Percentiles rank a stretch among this genome's conserved stretches.
Evolutionary conservation across 2,888 invertebrate species (phyloP).

Genomic region (Nomada ferruginata): DNA sequence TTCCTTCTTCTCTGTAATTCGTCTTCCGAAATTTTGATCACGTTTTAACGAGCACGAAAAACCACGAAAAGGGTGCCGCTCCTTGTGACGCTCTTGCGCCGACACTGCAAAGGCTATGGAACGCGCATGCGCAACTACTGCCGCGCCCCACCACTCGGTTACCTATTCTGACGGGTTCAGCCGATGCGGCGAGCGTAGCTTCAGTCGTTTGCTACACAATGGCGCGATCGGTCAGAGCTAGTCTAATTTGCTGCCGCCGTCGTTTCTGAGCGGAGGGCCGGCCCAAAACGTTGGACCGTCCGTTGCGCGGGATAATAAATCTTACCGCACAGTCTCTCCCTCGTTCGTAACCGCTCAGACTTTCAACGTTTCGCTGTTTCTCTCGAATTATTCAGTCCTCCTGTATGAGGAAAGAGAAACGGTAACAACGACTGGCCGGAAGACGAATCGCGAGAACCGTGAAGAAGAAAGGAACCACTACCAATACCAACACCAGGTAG

Average conservation of each 20-base stretch:
- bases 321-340: conserved; percentile 64
- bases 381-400: conserved; percentile 22
- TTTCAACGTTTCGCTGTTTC: conserved; percentile 26
- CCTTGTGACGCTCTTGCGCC: conserved; percentile 22
- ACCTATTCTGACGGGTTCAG: conserved; percentile 31
- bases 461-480: conserved; percentile 35
- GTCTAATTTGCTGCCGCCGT: conserved; percentile 76
- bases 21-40: conserved; percentile 28
- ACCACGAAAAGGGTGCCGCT: conserved; percentile 11
- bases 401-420: conserved; percentile 34
- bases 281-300: conserved; percentile 82
- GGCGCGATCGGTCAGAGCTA: conserved; percentile 77
- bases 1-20: neutral
- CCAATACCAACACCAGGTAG: conserved; percentile 40
- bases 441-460: conserved; percentile 38
- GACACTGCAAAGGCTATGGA: conserved; percentile 36
- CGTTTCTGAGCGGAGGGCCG: conserved; percentile 83
- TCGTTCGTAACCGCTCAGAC: conserved; percentile 56
- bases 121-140: conserved; percentile 39
- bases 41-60: conserved; percentile 27
- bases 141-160: neutral
- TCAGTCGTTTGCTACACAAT: conserved; percentile 82
- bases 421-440: conserved; percentile 37
- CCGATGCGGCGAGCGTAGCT: conserved; percentile 47
- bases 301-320: conserved; percentile 73